Percentiles rank a stretch among this genome's conserved stretches.
Conservation (phyloP, 1,140 invertebrate genomes). For the Ephestia elutella region DNA sequence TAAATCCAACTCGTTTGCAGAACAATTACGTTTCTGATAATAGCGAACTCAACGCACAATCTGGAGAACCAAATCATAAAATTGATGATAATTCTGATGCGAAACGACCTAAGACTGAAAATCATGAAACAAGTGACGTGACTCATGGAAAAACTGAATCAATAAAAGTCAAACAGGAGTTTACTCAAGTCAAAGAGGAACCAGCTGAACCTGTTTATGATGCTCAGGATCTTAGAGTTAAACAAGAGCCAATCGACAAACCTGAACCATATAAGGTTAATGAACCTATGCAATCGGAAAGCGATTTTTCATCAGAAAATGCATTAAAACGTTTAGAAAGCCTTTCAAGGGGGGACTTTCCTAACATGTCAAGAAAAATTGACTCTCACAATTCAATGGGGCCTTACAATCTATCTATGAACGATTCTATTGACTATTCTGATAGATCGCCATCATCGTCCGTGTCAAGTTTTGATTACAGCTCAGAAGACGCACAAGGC, state of each 20-base stretch:
- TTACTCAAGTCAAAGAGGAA: conserved; percentile 43
- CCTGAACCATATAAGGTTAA: conserved; percentile 25
- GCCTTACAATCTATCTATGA: conserved; percentile 54
- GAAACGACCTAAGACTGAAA: conserved; percentile 60
- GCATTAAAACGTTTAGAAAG: conserved; percentile 86
- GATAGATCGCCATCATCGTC: conserved; percentile 76
- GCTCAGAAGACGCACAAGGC: conserved; percentile 75
- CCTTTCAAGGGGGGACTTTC: conserved; percentile 85
- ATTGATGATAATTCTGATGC: conserved; percentile 31
- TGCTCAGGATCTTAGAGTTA: conserved; percentile 50
- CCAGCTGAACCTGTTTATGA: conserved; percentile 33
- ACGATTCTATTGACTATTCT: conserved; percentile 69
- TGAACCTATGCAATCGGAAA: conserved; percentile 22
- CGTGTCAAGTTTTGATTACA: conserved; percentile 76
- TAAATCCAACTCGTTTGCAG: conserved; percentile 88
- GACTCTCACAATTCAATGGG: conserved; percentile 35
- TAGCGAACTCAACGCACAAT: conserved; percentile 18
- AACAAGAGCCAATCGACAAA: conserved; percentile 48
- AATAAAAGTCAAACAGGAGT: conserved; percentile 43
- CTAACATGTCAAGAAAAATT: conserved; percentile 65
- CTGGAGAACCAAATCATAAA: conserved; percentile 14
- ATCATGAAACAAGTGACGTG: conserved; percentile 16
- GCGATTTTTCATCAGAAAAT: conserved; percentile 74
- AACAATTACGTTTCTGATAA: conserved; percentile 34
- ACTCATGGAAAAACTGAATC: conserved; percentile 24